Base-by-base conservation (phyloP, 2,113 vertebrate species). In the Chloropsis hardwickii region DNA sequence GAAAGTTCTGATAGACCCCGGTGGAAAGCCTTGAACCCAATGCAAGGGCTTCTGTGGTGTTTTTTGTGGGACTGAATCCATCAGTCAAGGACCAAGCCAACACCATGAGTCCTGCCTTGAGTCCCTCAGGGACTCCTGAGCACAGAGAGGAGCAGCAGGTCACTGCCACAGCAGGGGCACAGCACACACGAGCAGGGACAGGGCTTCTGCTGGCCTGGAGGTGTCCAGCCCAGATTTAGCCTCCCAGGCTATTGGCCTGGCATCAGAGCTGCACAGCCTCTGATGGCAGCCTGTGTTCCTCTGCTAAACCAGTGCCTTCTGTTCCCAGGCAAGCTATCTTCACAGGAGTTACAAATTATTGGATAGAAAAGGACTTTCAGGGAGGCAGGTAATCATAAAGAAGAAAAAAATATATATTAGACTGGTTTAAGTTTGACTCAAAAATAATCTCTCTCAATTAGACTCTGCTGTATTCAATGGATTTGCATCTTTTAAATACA, bases 211-310 rank as follows among this genome's bases (percentile, higher is more conserved):
- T 65, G 74, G 80, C 82, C 53, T 57, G 39, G 40, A 66, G 93
- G 25, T 23, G 23, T 42, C 65, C 53, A 53, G 90, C 11, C 86
- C 78, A 95, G 90, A 77, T 94, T 94, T 86, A 62, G 71, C 45
- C 92, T 95, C 77, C 42, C 28, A 2, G 86, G 87, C 67, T 91
- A 33, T 61, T 95, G 94, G 92, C 94, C 78, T 91, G 79, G 50
- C 51, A 74, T 65, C 71, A 72, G 69, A 93, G 78, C 53, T 86
- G 92, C 81, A 44, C 85, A 74, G 85, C 82, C 85, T 93, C 62
- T 69, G 66, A 77, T 35, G 66, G 69, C 9, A 88, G 70, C 89
- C 81, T 56, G 42, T 12, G 20, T 7, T 78, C 69, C 67, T 9
- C 65, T 89, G 71, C 71, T 80, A 60, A 57, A 14, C 22, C 67